phyloP scores from a whole-genome alignment of 2,888 invertebrate species.

The Ichneumon xanthorius region DNA sequence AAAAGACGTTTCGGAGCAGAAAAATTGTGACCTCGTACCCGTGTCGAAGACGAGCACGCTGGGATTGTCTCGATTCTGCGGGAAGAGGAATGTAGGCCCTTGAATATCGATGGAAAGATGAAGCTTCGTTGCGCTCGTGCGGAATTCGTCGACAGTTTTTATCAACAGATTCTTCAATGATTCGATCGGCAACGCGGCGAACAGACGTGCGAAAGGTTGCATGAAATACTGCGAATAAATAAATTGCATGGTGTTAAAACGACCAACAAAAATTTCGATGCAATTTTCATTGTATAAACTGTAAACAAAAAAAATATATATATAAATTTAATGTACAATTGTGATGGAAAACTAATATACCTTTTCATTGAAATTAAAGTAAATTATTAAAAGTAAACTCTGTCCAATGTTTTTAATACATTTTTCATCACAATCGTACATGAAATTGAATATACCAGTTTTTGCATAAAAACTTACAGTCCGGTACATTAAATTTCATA shows the following conservation, averaged over 20 bases:
- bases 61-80: constrained; percentile 92
- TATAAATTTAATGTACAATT: too few relatives aligned
- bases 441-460: too few relatives aligned
- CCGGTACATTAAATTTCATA: too few relatives aligned
- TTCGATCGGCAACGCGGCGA: constrained; percentile 61
- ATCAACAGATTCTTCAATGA: constrained; percentile 68
- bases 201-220: constrained; percentile 85
- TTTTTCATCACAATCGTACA: too few relatives aligned
- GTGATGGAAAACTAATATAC: neutral
- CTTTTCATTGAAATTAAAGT: too few relatives aligned
- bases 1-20: neutral
- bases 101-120: constrained; percentile 89
- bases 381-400: too few relatives aligned
- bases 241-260: neutral
- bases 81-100: constrained; percentile 91
- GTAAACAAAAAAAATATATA: too few relatives aligned
- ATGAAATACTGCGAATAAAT: constrained; percentile 85
- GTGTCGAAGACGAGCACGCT: constrained; percentile 91
- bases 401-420: too few relatives aligned
- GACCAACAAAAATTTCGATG: neutral
- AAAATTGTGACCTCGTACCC: constrained; percentile 84
- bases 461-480: too few relatives aligned
- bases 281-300: neutral
- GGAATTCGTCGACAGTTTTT: constrained; percentile 85
- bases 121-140: constrained; percentile 86